Evolutionary conservation across 2,888 invertebrate genomes (phyloP).

Genomic region (Cantharis lateralis): DNA sequence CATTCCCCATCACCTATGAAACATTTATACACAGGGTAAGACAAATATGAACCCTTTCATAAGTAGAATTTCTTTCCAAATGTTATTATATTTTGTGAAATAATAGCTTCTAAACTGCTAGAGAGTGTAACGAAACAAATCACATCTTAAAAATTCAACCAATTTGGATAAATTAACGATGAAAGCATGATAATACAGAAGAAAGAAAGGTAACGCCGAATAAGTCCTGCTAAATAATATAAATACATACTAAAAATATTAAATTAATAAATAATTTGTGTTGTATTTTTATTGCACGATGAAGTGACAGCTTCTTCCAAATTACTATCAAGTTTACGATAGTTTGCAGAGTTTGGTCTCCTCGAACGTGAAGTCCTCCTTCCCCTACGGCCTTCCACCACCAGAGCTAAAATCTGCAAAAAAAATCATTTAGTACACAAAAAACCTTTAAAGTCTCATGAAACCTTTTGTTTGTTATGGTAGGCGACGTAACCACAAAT

Average conservation of each 20-base stretch:
- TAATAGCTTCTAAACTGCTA: not conserved
- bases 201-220: not conserved
- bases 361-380: conserved; percentile 56
- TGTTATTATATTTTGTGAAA: not conserved
- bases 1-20: not conserved
- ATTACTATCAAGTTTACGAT: conserved; percentile 69
- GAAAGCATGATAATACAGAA: not conserved
- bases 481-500: conserved; percentile 66
- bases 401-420: conserved; percentile 65
- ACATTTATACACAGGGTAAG: not conserved
- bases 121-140: not conserved
- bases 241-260: not conserved
- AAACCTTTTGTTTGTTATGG: conserved; percentile 68
- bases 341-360: conserved; percentile 66
- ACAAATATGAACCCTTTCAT: not conserved
- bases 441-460: conserved; percentile 2
- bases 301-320: conserved; percentile 71
- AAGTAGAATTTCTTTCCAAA: not conserved
- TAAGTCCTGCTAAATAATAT: not conserved
- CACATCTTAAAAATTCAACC: not conserved
- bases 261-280: conserved; percentile 62
- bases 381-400: conserved; percentile 63
- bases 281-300: conserved; percentile 60
- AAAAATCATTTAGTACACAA: conserved; percentile 30
- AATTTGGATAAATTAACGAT: not conserved